Evolutionary conservation across 2,888 invertebrate genomes (phyloP), one percentile per base, ranked within the genome.

Genomic region (Drosophila rellima): DNA sequence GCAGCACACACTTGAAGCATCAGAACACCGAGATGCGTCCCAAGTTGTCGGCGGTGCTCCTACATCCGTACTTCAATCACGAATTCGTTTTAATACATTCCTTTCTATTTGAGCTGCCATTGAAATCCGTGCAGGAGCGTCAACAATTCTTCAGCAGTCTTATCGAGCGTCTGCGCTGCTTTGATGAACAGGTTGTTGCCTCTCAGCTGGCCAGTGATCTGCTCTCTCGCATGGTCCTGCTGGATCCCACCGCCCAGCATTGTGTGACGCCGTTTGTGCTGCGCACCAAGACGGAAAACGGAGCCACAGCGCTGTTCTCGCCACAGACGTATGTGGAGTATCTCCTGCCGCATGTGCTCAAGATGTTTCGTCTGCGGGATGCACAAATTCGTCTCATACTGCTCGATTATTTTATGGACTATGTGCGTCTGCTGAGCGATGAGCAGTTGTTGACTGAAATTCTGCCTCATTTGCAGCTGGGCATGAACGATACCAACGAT

Each of bases 401-500:
- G 18, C 93, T 98, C 39, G 94, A 94, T 57, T 96, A 97, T 92
- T 97, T 98, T 87, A 94, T 94, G 55, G 94, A 95, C 71, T 98
- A 95, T 91, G 95, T 96, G 47, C 94, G 94, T 77, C 94, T 95
- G 18, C 96, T 98, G 90, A 94, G 95, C 65, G 94, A 94, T 77
- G 95, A 96, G 47, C 96, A 96, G 90, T 92, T 98, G n/a, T 95
- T 95, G 51, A 94, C 94, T 23, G 94, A 95, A 48, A 95, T 98
- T 80, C 93, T 98, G 83, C 98, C 98, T n/a, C 97, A 98, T 95
- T 93, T 98, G 55, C 93, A 98, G 39, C 94, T 97, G 35, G 98
- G 98, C 3, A 96, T 98, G 78, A 96, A 97, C 91, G 98, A 98
- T 90, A 95, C 95, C 1, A 96, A 97, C 92, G 97, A 98, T 91